Percentiles rank a stretch among this genome's conserved stretches.
Evolutionary conservation across 2,888 invertebrate species (phyloP).

Genomic region (Lepidocyrtoides sp.): DNA sequence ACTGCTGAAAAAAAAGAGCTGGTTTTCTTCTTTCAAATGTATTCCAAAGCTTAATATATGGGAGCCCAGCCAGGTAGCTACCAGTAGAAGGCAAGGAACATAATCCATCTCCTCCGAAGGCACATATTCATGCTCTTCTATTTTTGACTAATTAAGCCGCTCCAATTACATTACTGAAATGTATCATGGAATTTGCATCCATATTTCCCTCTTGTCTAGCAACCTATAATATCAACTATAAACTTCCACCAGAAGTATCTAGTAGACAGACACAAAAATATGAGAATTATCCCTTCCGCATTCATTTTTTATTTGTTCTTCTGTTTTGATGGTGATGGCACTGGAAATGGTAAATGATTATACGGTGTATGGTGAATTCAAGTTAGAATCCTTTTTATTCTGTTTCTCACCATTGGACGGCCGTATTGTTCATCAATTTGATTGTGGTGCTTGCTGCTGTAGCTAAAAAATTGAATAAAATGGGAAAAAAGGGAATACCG

Average conservation of each 20-base stretch:
- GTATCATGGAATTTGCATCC: background rate
- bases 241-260: background rate
- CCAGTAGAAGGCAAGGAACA: background rate
- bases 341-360: constrained; percentile 2
- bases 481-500: background rate
- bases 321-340: background rate
- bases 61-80: background rate
- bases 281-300: background rate
- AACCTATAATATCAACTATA: no score
- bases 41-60: background rate
- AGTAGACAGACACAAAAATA: background rate
- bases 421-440: constrained; percentile 15
- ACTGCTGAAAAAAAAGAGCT: background rate
- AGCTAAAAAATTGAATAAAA: background rate
- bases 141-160: constrained; percentile 26
- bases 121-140: background rate
- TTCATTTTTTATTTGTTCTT: background rate
- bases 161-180: constrained; percentile 26
- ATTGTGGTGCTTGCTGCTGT: background rate
- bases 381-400: background rate
- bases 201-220: background rate
- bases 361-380: background rate
- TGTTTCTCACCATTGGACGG: no score
- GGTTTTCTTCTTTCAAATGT: no score
- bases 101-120: background rate